phyloP scores from a whole-genome alignment of 2,113 vertebrate genomes.

The Saimiri boliviensis region DNA sequence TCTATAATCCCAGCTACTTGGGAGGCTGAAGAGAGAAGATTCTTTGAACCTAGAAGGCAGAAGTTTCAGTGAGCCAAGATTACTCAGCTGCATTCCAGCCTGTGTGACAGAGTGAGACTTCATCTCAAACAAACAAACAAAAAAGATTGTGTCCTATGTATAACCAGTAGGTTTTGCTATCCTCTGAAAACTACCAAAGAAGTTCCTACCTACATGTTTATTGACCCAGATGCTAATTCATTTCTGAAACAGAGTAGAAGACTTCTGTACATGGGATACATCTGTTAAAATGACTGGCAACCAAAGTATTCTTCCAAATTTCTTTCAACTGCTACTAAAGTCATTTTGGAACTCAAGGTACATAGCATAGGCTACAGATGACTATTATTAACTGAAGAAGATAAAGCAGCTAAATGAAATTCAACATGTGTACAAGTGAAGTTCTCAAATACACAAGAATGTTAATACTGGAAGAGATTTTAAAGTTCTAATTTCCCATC shows the following conservation, averaged over 20 bases:
- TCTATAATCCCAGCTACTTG: too few species aligned
- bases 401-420: conserved; percentile 53
- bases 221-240: conserved; percentile 24
- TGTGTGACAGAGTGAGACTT: too few species aligned
- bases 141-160: background rate
- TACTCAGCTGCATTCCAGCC: too few species aligned
- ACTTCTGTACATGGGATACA: conserved; percentile 15
- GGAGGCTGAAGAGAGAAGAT: too few species aligned
- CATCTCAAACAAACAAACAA: too few species aligned
- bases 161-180: conserved; percentile 18
- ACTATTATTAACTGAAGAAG: conserved; percentile 36
- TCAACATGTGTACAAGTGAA: background rate
- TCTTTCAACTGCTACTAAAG: conserved; percentile 12
- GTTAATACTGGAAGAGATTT: background rate
- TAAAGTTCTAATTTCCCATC: conserved; percentile 2
- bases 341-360: conserved; percentile 7
- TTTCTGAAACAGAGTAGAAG: conserved; percentile 21
- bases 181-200: conserved; percentile 36
- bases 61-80: too few species aligned
- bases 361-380: background rate
- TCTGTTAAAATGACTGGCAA: conserved; percentile 20
- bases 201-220: background rate
- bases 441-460: background rate
- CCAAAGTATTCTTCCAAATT: conserved; percentile 27
- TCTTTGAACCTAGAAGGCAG: too few species aligned